A percentile compares a stretch with the other conserved stretches of the same genome.
Conservation (phyloP, 1,140 invertebrate species). For the Eriosoma lanigerum region DNA sequence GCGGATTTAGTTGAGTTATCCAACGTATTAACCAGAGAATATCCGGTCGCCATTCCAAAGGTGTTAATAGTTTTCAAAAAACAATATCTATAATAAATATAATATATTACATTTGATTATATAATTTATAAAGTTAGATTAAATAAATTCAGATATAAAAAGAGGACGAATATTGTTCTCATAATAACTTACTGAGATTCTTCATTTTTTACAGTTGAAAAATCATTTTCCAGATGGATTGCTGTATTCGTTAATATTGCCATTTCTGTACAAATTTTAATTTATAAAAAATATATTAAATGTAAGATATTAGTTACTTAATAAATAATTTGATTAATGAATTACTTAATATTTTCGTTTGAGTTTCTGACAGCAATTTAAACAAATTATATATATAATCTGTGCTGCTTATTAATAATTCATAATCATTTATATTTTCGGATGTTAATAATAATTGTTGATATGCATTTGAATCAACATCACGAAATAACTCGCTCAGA, state of each 20-base stretch:
- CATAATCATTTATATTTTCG: not conserved
- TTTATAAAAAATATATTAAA: not conserved
- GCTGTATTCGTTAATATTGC: not conserved
- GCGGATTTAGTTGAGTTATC: conserved; percentile 5
- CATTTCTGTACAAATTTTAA: conserved; percentile 27
- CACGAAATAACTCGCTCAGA: not conserved
- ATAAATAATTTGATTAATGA: too few relatives aligned
- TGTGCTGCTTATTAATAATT: not conserved
- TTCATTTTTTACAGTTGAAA: not conserved
- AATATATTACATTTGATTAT: not conserved
- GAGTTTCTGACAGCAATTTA: not conserved
- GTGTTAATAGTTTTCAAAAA: not conserved
- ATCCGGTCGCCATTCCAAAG: conserved; percentile 30
- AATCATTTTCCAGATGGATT: not conserved
- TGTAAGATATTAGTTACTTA: too few relatives aligned
- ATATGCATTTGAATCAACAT: not conserved
- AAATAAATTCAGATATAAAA: not conserved
- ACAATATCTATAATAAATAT: conserved; percentile 20
- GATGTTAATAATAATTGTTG: conserved; percentile 3
- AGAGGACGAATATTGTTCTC: not conserved
- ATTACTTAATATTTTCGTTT: conserved; percentile 16
- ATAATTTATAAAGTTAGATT: not conserved
- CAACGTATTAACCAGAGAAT: conserved; percentile 15
- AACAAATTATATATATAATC: not conserved
- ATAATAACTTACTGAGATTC: conserved; percentile 7